Evolutionary conservation across 2,797 vertebrate species (phyloP).

Genomic region (Cuniculus paca): DNA sequence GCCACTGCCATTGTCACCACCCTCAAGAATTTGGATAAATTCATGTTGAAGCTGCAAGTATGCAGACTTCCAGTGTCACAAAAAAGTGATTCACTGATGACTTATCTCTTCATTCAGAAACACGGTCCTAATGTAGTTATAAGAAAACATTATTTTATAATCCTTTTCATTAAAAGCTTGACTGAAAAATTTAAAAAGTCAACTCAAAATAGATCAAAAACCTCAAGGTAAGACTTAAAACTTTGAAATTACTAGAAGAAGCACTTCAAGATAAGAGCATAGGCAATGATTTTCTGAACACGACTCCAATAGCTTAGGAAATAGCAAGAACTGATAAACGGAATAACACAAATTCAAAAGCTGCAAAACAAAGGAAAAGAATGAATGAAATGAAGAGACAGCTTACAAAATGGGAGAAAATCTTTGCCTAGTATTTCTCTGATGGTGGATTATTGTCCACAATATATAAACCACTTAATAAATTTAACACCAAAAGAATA

Average conservation of each 20-base stretch:
- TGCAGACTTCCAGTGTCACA: constrained; percentile 93
- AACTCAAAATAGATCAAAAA: background rate
- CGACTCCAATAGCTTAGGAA: background rate
- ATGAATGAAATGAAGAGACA: background rate
- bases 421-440: background rate
- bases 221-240: background rate
- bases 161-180: background rate
- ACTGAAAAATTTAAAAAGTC: background rate
- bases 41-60: constrained; percentile 93
- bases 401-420: background rate
- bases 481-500: background rate
- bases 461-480: background rate
- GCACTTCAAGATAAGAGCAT: background rate
- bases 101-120: constrained; percentile 97
- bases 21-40: constrained; percentile 90
- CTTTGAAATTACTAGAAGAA: background rate
- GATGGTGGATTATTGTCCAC: background rate
- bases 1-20: constrained; percentile 69
- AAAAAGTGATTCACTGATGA: constrained; percentile 91
- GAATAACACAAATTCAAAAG: background rate
- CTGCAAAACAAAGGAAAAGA: background rate
- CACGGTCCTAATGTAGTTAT: constrained; percentile 98
- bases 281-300: background rate
- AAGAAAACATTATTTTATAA: background rate
- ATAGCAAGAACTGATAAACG: background rate